Conservation (phyloP, 2,113 vertebrate species). For the Herpetotheres cachinnans region DNA sequence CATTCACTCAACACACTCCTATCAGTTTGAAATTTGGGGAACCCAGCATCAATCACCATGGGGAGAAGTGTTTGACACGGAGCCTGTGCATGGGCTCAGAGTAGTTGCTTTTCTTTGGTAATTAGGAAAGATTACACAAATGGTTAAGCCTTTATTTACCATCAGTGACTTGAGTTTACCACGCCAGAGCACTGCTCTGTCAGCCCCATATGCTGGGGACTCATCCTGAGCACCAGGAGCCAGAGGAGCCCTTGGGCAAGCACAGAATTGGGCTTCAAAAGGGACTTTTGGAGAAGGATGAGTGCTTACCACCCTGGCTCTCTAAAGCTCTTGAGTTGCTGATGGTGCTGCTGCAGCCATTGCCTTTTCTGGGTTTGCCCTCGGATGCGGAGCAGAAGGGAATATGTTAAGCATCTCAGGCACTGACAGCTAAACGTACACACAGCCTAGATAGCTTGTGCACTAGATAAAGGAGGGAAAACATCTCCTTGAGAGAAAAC, state of each 20-base stretch:
- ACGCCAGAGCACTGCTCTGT: background rate
- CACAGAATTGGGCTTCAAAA: background rate
- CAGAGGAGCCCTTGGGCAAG: background rate
- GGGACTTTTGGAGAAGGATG: background rate
- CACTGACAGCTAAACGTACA: conserved; percentile 16
- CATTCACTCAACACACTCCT: background rate
- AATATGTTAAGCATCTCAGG: background rate
- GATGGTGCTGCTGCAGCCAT: background rate
- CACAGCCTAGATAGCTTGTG: background rate
- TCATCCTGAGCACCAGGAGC: background rate
- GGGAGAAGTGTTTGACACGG: background rate
- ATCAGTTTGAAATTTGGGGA: background rate
- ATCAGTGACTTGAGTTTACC: background rate
- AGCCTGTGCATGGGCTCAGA: conserved; percentile 43
- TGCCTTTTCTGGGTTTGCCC: background rate
- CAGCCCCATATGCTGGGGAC: background rate
- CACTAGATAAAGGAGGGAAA: conserved; percentile 36
- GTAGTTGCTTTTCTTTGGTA: conserved; percentile 17
- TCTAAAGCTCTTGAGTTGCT: background rate
- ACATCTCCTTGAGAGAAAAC: conserved; percentile 21
- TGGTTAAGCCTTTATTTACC: conserved; percentile 26
- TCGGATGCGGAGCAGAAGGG: background rate
- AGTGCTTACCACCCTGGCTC: background rate
- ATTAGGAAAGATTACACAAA: conserved; percentile 31
- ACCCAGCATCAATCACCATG: background rate